These are phyloP conservation scores for Leptinotarsa texana DNA, from an alignment of 1,140 invertebrate species.

Conservation along the genomic window DNA sequence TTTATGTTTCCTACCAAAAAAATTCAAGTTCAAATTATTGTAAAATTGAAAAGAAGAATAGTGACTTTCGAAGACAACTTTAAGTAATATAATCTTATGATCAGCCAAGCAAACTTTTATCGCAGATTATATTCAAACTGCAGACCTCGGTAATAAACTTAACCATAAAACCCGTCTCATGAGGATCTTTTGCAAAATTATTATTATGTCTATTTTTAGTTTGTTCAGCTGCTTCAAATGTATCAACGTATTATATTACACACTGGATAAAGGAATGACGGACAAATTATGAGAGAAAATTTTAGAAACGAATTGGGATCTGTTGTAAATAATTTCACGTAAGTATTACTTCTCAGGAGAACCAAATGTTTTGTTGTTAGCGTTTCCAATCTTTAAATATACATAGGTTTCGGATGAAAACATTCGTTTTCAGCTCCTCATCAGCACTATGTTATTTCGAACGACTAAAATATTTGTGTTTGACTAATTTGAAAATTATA, in stretches of 20 bases:
- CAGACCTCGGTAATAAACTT: background rate
- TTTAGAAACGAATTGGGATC: no score
- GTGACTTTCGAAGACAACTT: background rate
- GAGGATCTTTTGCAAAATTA: background rate
- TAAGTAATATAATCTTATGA: background rate
- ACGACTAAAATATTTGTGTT: no score
- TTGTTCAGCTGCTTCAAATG: background rate
- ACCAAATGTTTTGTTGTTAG: no score
- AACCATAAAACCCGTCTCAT: slow-evolving; percentile 3
- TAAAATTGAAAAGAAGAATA: background rate
- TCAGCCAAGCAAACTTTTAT: background rate
- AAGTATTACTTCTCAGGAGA: no score
- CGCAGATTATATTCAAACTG: background rate
- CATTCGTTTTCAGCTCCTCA: no score
- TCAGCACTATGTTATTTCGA: no score
- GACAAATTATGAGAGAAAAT: background rate
- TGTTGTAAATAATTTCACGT: no score
- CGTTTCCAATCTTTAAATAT: no score
- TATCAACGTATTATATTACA: background rate
- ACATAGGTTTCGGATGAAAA: no score
- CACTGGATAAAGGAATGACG: background rate
- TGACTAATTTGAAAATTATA: no score
- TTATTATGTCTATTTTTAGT: slow-evolving; percentile 6
- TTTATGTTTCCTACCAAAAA: no score
- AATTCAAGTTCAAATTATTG: background rate